Percentiles rank a stretch among this genome's conserved stretches.
phyloP scores from a whole-genome alignment of 2,113 vertebrate species.

The Dipodomys stephensi region DNA sequence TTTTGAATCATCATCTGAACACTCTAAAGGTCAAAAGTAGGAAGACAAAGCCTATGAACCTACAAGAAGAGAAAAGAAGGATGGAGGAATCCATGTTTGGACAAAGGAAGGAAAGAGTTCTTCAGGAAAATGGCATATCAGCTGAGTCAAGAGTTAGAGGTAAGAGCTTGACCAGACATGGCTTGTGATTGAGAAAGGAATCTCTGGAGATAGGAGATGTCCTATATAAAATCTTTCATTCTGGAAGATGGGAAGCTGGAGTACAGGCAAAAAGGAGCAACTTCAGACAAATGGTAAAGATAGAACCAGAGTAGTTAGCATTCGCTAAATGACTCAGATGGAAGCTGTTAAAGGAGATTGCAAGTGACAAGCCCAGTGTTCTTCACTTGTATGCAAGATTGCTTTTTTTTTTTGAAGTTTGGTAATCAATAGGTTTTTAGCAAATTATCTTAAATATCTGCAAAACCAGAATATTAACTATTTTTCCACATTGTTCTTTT shows the following conservation, averaged over 20 bases:
- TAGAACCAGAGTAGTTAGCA: not conserved
- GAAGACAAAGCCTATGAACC: not conserved
- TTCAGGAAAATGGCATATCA: not conserved
- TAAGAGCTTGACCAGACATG: not conserved
- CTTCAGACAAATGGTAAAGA: not conserved
- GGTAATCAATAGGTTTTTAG: conserved; percentile 9
- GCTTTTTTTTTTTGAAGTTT: conserved; percentile 23
- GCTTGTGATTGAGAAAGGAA: not conserved
- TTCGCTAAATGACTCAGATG: not conserved
- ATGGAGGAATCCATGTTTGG: not conserved
- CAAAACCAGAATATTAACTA: not conserved
- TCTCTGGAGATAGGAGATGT: not conserved
- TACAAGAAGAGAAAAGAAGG: not conserved
- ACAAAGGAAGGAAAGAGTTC: not conserved
- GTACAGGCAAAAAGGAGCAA: not conserved
- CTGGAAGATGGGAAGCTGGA: not conserved
- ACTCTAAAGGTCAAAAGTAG: too few species aligned
- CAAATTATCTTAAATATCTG: conserved; percentile 1
- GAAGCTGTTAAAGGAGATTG: not conserved
- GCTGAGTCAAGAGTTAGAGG: not conserved
- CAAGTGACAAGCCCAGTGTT: not conserved
- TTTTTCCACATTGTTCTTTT: not conserved
- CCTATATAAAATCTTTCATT: not conserved
- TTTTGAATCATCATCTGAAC: too few species aligned
- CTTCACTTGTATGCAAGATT: not conserved